phyloP scores from a whole-genome alignment of 53 echinoderm and acorn worm genomes.

The Mesocentrotus franciscanus region DNA sequence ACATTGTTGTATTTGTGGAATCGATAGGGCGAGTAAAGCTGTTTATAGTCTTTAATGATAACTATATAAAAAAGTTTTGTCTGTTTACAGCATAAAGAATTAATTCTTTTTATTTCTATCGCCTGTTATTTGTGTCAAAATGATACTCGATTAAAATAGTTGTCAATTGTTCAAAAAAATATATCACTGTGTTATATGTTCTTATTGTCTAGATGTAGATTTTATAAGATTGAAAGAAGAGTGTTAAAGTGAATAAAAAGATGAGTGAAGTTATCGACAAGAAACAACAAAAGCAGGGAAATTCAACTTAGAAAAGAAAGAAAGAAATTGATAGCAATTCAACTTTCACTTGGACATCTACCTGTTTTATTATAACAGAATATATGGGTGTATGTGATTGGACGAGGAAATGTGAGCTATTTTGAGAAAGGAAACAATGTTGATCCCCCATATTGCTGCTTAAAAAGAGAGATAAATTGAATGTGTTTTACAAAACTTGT shows the following conservation, averaged over 20 bases:
- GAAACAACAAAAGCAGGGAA: background rate
- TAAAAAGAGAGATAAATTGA: too few relatives aligned
- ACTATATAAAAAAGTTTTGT: constrained; percentile 41
- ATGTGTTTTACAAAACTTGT: too few relatives aligned
- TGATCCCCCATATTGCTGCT: background rate
- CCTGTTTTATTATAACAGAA: background rate
- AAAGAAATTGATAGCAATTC: background rate
- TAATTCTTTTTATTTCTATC: constrained; percentile 51
- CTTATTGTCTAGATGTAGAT: background rate
- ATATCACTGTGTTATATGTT: background rate
- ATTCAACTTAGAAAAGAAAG: background rate
- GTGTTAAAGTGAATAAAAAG: background rate
- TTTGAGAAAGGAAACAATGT: background rate
- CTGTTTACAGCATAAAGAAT: constrained; percentile 55
- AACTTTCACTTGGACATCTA: background rate
- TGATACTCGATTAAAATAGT: constrained; percentile 67
- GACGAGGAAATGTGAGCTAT: background rate
- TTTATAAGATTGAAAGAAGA: background rate
- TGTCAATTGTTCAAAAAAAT: constrained; percentile 60
- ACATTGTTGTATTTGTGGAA: constrained; percentile 69
- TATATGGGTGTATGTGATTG: background rate
- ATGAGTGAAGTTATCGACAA: background rate
- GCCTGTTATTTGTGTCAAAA: constrained; percentile 67
- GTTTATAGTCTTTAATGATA: constrained; percentile 63
- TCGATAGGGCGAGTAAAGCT: constrained; percentile 55